These are phyloP conservation scores for Stegastes partitus DNA, from an alignment of 2,113 vertebrate genomes.

Conservation along the genomic window DNA sequence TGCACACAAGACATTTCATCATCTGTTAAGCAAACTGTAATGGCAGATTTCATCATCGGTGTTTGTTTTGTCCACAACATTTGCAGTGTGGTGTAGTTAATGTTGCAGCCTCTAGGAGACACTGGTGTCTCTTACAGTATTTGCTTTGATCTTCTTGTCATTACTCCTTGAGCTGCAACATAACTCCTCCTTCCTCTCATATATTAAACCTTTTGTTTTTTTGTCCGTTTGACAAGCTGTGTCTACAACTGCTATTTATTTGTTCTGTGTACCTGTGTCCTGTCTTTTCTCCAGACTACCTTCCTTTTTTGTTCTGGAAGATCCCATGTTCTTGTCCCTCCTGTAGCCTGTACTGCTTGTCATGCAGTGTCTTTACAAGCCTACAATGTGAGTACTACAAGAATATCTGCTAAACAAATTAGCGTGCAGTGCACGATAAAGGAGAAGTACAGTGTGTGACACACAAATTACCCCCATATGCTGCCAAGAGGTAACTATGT, in stretches of 20 bases:
- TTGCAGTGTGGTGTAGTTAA: background rate
- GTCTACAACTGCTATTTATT: background rate
- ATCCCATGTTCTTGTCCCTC: background rate
- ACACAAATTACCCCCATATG: conserved; percentile 48
- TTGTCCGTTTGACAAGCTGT: background rate
- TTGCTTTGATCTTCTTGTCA: conserved; percentile 12
- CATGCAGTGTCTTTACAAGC: background rate
- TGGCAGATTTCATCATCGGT: background rate
- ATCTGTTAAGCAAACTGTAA: background rate
- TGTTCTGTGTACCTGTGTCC: background rate
- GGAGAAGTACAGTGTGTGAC: conserved; percentile 24
- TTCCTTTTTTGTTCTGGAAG: background rate
- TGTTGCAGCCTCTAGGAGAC: conserved; percentile 27
- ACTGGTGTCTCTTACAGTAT: conserved; percentile 14
- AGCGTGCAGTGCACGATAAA: background rate
- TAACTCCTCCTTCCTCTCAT: no score
- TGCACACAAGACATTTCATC: background rate
- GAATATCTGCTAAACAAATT: conserved; percentile 42
- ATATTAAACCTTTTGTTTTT: background rate
- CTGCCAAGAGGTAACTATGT: conserved; percentile 41
- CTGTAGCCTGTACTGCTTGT: background rate
- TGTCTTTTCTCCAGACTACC: background rate
- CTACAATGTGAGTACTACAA: background rate
- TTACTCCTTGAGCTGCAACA: background rate
- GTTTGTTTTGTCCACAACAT: conserved; percentile 8